Evolutionary conservation across 2,888 invertebrate genomes (phyloP), one percentile per base, ranked within the genome.

Genomic region (Barypeithes pellucidus): DNA sequence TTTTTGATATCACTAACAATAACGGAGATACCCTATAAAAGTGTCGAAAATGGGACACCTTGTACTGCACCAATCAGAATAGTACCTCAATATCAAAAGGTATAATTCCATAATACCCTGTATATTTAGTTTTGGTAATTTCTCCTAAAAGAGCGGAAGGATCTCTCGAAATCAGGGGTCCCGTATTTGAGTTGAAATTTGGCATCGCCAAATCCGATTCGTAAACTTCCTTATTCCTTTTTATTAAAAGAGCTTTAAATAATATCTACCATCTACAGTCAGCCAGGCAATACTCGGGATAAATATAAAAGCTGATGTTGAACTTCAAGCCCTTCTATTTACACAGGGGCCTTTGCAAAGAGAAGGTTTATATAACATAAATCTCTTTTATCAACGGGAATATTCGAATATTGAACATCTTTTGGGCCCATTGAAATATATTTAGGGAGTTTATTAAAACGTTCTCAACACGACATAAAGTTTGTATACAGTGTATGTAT

Each of bases 361-460:
- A 18, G 14, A 14, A 29, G 20, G 61, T 43, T 61, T 61, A 61
- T 61, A 43, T 43, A 61, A 24, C 61, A 61, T 43, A 43, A 61
- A 61, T 43, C 61, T 61, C 47, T 20, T 47, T 47, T 47, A 47
- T 47, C 47, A 47, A 47, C 47, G 18, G n/a, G 47, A 47, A 47
- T 47, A 47, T 47, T 47, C 4, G 47, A 47, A 47, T 47, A 47
- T 47, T 47, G 47, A 47, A 47, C 47, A 47, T 47, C 47, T 47
- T 47, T 47, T 47, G 11, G 43, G 43, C 16, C 43, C 43, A 2
- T 43, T 43, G n/a, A 16, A 43, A 43, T 16, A 16, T 43, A 43
- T n/a, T 43, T 16, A 3, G n/a, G 14, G 7, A n/a, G 43, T 43
- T 43, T 43, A 43, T 43, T 43, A 43, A 43, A 43, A 43, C 1